These are phyloP conservation scores for Ladona fulva DNA, from an alignment of 1,140 invertebrate genomes.

Conservation along the genomic window DNA sequence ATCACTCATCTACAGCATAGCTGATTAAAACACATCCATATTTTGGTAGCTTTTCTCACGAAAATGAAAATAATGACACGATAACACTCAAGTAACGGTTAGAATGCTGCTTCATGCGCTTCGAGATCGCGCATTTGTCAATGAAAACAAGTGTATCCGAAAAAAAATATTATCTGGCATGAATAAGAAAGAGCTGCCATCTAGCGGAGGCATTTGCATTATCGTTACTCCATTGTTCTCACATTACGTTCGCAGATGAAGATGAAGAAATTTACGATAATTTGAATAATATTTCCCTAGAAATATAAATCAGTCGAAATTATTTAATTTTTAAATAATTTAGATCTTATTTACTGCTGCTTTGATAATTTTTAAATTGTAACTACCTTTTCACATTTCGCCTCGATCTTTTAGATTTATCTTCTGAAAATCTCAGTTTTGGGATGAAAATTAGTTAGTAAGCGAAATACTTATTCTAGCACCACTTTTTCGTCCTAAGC, in stretches of 20 bases:
- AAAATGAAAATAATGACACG: not conserved
- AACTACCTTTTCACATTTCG: too few species aligned
- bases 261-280: too few species aligned
- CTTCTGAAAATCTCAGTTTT: too few species aligned
- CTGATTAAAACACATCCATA: not conserved
- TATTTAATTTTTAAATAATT: too few species aligned
- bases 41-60: not conserved
- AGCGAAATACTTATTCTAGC: too few species aligned
- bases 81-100: not conserved
- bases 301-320: too few species aligned
- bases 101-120: not conserved
- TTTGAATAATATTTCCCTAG: too few species aligned
- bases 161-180: not conserved
- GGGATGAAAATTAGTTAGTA: too few species aligned
- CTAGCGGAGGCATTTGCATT: not conserved
- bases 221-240: not conserved
- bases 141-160: not conserved
- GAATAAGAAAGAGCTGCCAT: not conserved
- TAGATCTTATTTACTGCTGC: too few species aligned
- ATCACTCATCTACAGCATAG: not conserved
- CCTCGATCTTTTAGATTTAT: too few species aligned
- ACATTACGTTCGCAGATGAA: not conserved
- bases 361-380: too few species aligned
- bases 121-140: conserved; percentile 3
- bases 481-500: too few species aligned